Evolutionary conservation across 1,140 invertebrate genomes (phyloP), one percentile per base, ranked within the genome.

Genomic region (Argopecten irradians): DNA sequence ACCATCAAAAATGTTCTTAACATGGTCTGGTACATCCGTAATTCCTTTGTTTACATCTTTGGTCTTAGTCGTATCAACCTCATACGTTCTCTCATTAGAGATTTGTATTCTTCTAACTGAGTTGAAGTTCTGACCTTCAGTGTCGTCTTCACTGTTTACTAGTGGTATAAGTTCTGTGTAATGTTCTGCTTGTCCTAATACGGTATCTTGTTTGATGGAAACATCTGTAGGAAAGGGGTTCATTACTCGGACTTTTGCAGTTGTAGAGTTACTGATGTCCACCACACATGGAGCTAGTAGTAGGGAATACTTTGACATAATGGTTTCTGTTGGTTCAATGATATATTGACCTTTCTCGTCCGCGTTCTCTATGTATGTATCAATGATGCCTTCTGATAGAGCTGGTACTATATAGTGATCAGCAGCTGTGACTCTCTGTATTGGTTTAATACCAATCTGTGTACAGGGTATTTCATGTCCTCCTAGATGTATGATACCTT

Each of bases 321-420:
- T 82, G 8, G 19, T 28, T 19, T 86, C 84, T 82, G 41, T 28
- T 0, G 84, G 84, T 43, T 88, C 35, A 35, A 88, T 55, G 34
- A 88, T 55, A 32, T 71, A 39, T 9, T 36, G 36, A 43, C 33
- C 32, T 8, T n/a, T 11, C 0, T 84, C 83, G 19, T 88, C 83
- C 14, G 28, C 7, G 22, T 39, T 82, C 28, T 34, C 83, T 22
- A 83, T 35, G 34, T 41, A 83, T 19, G 35, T 82, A 41, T 87
- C 86, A 46, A 83, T 87, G 34, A 82, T 33, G 1, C 82, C 41
- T 39, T 88, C 84, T 34, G 84, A 82, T 34, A 84, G 32, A 22
- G 84, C 36, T 33, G 87, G 55, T 39, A 88, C 85, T 35, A 82
- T 35, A 86, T 39, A 88, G 82, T 88, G 82, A 11, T 88, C 87